Evolutionary conservation across 2,113 vertebrate genomes (phyloP).

Genomic region (Ceuthmochares aereus): DNA sequence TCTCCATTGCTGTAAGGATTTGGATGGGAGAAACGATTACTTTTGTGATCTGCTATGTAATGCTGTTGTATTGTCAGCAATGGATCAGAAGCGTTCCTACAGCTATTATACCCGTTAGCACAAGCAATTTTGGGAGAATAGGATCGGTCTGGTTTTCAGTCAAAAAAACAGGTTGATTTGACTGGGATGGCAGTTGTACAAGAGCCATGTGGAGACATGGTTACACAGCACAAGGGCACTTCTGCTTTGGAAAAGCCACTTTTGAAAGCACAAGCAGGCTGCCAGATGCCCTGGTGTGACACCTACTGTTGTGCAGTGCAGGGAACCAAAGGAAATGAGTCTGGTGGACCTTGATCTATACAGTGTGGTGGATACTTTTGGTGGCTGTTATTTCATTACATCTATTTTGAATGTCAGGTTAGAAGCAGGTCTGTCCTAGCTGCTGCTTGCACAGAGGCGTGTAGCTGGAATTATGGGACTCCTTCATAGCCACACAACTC

Average conservation of each 20-base stretch:
- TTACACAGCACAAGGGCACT: background rate
- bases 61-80: background rate
- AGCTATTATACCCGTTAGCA: background rate
- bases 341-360: background rate
- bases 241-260: background rate
- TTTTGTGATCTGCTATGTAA: background rate
- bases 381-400: background rate
- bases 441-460: background rate
- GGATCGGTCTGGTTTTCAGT: background rate
- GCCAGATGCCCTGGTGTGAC: background rate
- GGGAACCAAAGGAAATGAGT: background rate
- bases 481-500: background rate
- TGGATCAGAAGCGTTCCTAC: background rate
- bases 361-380: background rate
- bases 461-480: background rate
- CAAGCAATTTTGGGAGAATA: background rate
- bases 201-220: background rate
- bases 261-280: constrained; percentile 58
- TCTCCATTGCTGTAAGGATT: background rate
- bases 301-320: background rate
- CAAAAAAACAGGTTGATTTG: background rate
- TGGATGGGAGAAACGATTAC: background rate
- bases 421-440: background rate
- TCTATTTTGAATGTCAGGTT: background rate
- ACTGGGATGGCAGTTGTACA: background rate